Evolutionary conservation across 2,888 invertebrate genomes (phyloP), one percentile per base, ranked within the genome.

Genomic region (Leucophora obtusa): DNA sequence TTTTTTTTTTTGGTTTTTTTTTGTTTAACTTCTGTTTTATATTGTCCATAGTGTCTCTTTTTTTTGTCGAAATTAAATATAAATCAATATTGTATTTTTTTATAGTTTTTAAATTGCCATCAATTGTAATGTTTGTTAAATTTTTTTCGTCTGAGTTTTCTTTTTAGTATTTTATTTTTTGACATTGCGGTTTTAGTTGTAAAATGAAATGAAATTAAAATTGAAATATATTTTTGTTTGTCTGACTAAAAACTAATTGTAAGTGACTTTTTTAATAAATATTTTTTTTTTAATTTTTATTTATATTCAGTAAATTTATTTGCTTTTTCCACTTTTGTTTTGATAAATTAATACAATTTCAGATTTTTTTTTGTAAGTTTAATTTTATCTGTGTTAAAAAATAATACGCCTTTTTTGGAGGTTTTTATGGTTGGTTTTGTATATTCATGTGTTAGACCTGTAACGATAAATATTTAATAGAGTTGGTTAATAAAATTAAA

Each of bases 381-480:
- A 78, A 78, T 84, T 83, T 83, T 83, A 53, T 82, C 82, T 82
- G 70, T 58, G 79, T 60, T 79, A 80, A 79, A 77, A 82, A 83
- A 83, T 82, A 82, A 79, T 82, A 83, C 74, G 83, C 78, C 83
- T 84, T 83, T 83, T 79, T 82, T 66, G 82, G 75, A 74, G 77
- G 81, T 77, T 81, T 60, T 62, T 58, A 56, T 53, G 81, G 81
- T 81, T 81, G 77, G 50, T 56, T 70, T 56, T 59, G 21, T 81
- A 82, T 69, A 83, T 84, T 84, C 84, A 84, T 84, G 84, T 84
- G 73, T 84, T 76, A 73, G 84, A 84, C 84, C 84, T 84, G 78
- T n/a, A 74, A 76, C 24, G 2, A 75, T 7, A 38, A 68, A 47
- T n/a, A 47, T 14, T 47, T 7, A 47, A 47, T 7, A 14, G 43